Conservation (phyloP, 2,888 invertebrate species). For the Muschampia plurimacula region DNA sequence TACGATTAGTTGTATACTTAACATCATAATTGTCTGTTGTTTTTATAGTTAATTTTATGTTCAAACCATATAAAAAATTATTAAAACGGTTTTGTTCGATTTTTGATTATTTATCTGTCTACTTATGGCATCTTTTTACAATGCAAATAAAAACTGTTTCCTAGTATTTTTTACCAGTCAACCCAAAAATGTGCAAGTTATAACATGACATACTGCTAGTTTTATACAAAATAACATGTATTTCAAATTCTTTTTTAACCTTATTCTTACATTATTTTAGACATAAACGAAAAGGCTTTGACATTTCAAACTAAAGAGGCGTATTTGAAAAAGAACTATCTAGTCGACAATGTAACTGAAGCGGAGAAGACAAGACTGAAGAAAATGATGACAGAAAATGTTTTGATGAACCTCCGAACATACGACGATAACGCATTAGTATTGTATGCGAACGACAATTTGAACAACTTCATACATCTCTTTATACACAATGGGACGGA, state of each 20-base stretch:
- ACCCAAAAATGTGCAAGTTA: no score
- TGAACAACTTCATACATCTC: conserved; percentile 96
- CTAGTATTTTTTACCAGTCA: no score
- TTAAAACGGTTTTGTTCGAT: no score
- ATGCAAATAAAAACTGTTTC: no score
- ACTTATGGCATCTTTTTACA: no score
- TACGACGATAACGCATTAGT: conserved; percentile 93
- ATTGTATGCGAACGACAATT: conserved; percentile 95
- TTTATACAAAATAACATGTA: not conserved
- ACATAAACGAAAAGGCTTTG: conserved; percentile 95
- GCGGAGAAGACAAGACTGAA: conserved; percentile 88
- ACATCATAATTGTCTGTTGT: no score
- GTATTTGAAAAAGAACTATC: conserved; percentile 92
- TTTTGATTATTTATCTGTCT: no score
- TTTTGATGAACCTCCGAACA: conserved; percentile 95
- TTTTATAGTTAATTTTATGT: no score
- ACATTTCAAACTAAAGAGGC: conserved; percentile 94
- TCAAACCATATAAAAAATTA: no score
- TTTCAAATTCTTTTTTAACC: not conserved
- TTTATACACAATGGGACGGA: conserved; percentile 92
- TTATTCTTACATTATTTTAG: conserved; percentile 73
- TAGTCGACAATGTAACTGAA: conserved; percentile 87
- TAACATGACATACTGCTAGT: no score
- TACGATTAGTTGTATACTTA: no score
- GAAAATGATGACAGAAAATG: conserved; percentile 91